Base-by-base conservation (phyloP, 2,113 vertebrate species). In the Scytalopus superciliaris region DNA sequence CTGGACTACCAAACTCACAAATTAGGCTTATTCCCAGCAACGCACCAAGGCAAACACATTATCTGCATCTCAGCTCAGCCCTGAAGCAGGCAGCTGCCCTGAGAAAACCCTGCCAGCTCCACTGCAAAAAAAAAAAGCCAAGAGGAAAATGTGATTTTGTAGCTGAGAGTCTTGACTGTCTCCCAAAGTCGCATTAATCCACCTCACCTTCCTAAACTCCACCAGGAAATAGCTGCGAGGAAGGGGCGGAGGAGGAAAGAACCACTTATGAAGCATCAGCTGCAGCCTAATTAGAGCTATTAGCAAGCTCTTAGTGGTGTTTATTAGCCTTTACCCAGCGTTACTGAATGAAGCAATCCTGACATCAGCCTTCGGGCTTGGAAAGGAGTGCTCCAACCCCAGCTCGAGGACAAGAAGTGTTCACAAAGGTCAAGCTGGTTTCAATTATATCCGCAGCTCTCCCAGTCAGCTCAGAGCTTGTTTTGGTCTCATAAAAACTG, bases 251-350 rank as follows among this genome's bases (percentile, higher is more conserved):
- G 55, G 40, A 93, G 64, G 89, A 87, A 95, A 87, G 91, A 94
- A 44, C 35, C 80, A 78, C 84, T 96, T 93, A 91, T 9, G 62
- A 92, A 94, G 83, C 89, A 90, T 95, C 95, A 95, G 89, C 95
- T 95, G 93, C 83, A 63, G 89, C 25, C 80, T 95, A 95, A 95
- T 96, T 92, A 68, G 94, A 84, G 84, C 94, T 87, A 95, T 96
- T 94, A 97, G 93, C 79, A 78, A 89, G 86, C 86, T 96, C 87
- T 95, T 95, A 93, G 84, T 30, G 64, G 18, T 89, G 89, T 89
- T 96, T 89, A 90, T 95, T 94, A 96, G 93, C 60, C 76, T 56
- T 86, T 70, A 63, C 60, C 68, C 76, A 52, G 63, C 22, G 4
- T 6, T 57, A 45, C 86, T 93, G 94, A 86, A 87, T 78, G 86